phyloP scores from a whole-genome alignment of 2,888 invertebrate genomes.

The Petrophora chlorosata region DNA sequence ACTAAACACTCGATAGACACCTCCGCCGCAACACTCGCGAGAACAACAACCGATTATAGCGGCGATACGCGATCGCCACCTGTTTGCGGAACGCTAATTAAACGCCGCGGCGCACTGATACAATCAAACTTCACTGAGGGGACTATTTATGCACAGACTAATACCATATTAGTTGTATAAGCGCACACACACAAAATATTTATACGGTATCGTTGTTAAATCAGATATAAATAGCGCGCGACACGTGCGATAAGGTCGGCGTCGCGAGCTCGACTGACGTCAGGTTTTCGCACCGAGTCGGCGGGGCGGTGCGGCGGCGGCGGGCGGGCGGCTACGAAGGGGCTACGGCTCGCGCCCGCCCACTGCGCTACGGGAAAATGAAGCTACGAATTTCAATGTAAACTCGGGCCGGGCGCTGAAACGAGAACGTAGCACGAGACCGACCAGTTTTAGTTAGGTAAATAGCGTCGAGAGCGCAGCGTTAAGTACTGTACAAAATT shows the following conservation, averaged over 20 bases:
- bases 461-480: constrained; percentile 20
- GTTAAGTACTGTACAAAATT: constrained; percentile 11
- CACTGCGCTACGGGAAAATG: constrained; percentile 69
- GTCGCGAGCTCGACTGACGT: constrained; percentile 72
- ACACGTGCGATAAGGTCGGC: constrained; percentile 48
- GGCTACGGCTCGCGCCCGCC: constrained; percentile 70
- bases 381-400: constrained; percentile 63
- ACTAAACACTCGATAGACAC: constrained; percentile 61
- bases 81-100: constrained; percentile 54
- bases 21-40: constrained; percentile 55
- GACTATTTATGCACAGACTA: constrained; percentile 25
- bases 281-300: constrained; percentile 47
- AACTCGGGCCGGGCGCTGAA: constrained; percentile 44
- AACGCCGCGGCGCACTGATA: constrained; percentile 36
- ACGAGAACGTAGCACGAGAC: constrained; percentile 43
- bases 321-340: constrained; percentile 58
- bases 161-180: constrained; percentile 38
- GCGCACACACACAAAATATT: constrained; percentile 35
- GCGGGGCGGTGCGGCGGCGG: constrained; percentile 50
- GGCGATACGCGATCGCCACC: constrained; percentile 65
- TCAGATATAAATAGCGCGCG: constrained; percentile 26
- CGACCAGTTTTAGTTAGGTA: constrained; percentile 43
- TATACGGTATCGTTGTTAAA: constrained; percentile 48
- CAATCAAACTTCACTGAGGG: constrained; percentile 30
- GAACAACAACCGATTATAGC: constrained; percentile 66